Evolutionary conservation across 2,113 vertebrate genomes (phyloP), one percentile per base, ranked within the genome.

Genomic region (Elephas maximus): DNA sequence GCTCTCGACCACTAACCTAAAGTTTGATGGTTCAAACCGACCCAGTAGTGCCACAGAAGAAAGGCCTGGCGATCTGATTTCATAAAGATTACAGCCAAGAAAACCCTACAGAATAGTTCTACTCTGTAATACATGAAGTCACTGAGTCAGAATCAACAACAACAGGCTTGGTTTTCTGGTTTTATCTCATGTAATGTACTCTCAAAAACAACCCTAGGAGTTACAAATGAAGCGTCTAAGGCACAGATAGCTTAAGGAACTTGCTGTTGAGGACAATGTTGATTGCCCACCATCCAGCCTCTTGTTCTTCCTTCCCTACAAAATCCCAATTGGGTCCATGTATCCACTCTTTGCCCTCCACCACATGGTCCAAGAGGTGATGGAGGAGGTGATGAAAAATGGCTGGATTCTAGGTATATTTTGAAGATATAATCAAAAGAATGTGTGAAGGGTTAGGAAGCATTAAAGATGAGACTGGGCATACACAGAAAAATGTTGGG

Each of bases 401-500:
- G 3, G 4, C 1, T 48, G 73, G 10, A 10, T 23, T 90, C 51
- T 12, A 45, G 71, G 20, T 11, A 5, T 10, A 57, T 44, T 89
- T 77, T 57, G 33, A 93, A 90, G 48, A 62, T 33, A 57, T 1
- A 57, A 57, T 14, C 53, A 62, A 62, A 62, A 62, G 21, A 20
- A 23, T 62, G 60, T 74, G 20, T 26, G 44, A 71, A n/a, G 11
- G 8, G 15, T 63, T 87, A 17, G 80, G 30, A 67, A 3, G 17
- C 28, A 24, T 82, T 83, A 74, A 69, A 1, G 20, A 37, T 30
- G 0, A 65, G 71, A 81, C 1, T 18, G 77, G 51, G 23, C 24
- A 1, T 1, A 7, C 24, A 1, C 0, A 7, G 69, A 2, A 62
- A 93, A 18, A 3, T 37, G 5, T 33, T 23, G 24, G 18, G 18